Evolutionary conservation across 2,797 vertebrate species (phyloP).

Genomic region (Steatocranus sp.): DNA sequence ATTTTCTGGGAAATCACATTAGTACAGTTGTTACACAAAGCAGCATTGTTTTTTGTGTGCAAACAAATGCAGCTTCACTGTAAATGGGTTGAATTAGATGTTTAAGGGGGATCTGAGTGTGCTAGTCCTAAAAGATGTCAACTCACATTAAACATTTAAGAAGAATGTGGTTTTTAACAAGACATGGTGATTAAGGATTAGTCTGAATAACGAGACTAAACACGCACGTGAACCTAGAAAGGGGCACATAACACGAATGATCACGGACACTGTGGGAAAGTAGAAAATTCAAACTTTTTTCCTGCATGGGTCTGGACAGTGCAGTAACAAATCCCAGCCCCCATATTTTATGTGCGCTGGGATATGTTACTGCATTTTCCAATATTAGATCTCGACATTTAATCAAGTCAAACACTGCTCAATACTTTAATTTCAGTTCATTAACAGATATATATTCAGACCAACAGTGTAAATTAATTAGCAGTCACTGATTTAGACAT

Average conservation of each 20-base stretch:
- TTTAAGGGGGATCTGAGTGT: not conserved
- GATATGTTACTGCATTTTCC: not conserved
- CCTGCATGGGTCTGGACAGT: not conserved
- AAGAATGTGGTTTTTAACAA: not conserved
- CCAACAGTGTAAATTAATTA: too few species aligned
- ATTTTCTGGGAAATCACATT: not conserved
- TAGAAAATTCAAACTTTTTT: too few species aligned
- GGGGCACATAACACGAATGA: too few species aligned
- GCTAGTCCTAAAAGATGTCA: not conserved
- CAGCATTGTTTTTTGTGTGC: not conserved
- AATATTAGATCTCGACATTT: not conserved
- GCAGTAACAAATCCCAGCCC: not conserved
- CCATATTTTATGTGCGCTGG: not conserved
- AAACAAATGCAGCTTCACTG: not conserved
- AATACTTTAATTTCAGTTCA: too few species aligned
- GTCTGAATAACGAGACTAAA: not conserved
- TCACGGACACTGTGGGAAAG: too few species aligned
- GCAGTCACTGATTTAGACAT: too few species aligned
- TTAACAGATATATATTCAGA: too few species aligned
- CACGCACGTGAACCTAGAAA: not conserved
- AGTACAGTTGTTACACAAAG: not conserved
- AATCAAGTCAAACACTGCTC: not conserved
- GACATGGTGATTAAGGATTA: not conserved
- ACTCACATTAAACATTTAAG: not conserved
- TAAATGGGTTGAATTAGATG: not conserved